These are phyloP conservation scores for Spheniscus humboldti DNA, from an alignment of 2,797 vertebrate species.

Conservation along the genomic window DNA sequence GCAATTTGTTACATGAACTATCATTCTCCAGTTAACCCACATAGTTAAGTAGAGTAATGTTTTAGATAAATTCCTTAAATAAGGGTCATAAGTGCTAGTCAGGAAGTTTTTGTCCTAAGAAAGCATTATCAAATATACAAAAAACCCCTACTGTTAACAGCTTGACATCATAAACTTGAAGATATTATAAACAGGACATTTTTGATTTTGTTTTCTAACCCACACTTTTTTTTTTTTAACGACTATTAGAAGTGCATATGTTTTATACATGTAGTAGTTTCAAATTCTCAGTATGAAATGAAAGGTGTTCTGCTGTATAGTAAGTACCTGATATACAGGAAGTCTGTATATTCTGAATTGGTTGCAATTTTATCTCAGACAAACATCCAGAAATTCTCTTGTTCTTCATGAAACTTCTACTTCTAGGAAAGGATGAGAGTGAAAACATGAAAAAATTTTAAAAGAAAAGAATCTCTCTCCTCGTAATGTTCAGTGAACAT, in stretches of 20 bases:
- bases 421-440: slow-evolving; percentile 73
- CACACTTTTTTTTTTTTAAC: not conserved
- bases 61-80: not conserved
- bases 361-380: slow-evolving; percentile 84
- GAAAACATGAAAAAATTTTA: not conserved
- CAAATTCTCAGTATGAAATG: not conserved
- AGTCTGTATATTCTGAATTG: slow-evolving; percentile 74
- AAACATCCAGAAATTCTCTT: slow-evolving; percentile 90
- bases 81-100: not conserved
- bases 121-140: not conserved
- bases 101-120: not conserved
- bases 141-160: not conserved
- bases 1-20: not conserved
- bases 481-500: not conserved
- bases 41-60: not conserved
- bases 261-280: not conserved
- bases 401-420: slow-evolving; percentile 89
- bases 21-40: not conserved
- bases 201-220: not conserved
- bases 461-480: not conserved
- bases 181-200: not conserved
- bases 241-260: not conserved
- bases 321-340: slow-evolving; percentile 76
- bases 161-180: not conserved
- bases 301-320: not conserved